Evolutionary conservation across 2,113 vertebrate species (phyloP), one percentile per base, ranked within the genome.

Genomic region (Eolophus roseicapilla): DNA sequence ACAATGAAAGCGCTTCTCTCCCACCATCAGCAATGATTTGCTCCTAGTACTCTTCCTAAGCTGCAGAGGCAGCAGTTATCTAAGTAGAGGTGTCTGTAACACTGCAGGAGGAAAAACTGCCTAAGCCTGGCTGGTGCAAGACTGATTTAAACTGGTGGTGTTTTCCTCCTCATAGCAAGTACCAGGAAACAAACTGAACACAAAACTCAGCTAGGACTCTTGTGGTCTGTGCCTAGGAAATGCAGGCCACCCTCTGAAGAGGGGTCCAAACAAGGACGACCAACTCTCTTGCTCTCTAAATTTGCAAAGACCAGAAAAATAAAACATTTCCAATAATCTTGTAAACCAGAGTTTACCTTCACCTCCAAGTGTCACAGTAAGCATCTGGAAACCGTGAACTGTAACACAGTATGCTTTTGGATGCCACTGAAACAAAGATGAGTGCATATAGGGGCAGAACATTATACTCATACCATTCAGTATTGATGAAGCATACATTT

Each of bases 371-470:
- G 13, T n/a, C 39, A 86, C 28, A 70, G 17, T 27, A 67, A 81
- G 13, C 23, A 86, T 7, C 18, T 33, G 64, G 39, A 75, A 85
- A 80, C 46, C 52, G 44, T 21, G 11, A 90, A 60, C 29, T 62
- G 17, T n/a, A 88, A 41, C 28, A 70, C 33, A 47, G 35, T 47
- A 75, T 35, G 6, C 1, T 64, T 91, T 23, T 25, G 60, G 39
- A 70, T 68, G 41, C 17, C 43, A 86, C n/a, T 11, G 50, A 74
- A 75, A 92, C 8, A 74, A 76, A 65, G 14, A 62, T 10, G 10
- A 71, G 39, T 0, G 0, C 4, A 39, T 57, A 55, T 0, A 71
- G 3, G 11, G 11, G 31, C 60, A 68, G 14, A 80, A 80, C 2
- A 87, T 4, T 20, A 64, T 71, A 60, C 28, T 88, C 10, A 46